Conservation (phyloP, 2,888 invertebrate species). For the Hemicrepidius hirtus region DNA sequence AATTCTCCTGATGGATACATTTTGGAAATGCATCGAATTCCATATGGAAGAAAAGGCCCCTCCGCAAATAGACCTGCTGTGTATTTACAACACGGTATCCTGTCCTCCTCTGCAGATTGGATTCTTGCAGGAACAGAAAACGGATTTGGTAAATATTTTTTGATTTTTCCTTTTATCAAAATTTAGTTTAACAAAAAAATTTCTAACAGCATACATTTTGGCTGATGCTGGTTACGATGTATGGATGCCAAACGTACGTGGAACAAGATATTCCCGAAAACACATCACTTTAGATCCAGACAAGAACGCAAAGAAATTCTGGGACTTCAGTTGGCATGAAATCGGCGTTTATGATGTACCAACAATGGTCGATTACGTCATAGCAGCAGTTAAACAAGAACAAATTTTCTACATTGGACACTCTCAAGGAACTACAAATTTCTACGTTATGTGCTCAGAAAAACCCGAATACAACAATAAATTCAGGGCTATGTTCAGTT, state of each 20-base stretch:
- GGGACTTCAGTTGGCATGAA: constrained; percentile 84
- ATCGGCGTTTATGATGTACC: constrained; percentile 88
- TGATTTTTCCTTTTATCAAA: too few species aligned
- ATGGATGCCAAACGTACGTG: constrained; percentile 78
- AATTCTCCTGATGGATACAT: constrained; percentile 77
- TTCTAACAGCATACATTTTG: constrained; percentile 71
- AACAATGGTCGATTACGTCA: constrained; percentile 85
- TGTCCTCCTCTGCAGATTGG: constrained; percentile 75
- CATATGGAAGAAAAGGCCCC: constrained; percentile 66
- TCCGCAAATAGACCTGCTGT: constrained; percentile 64
- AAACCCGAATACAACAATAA: constrained; percentile 81
- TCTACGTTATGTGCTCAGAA: constrained; percentile 80
- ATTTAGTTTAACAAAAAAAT: neutral
- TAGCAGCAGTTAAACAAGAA: constrained; percentile 74
- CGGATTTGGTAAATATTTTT: neutral
- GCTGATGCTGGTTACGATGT: constrained; percentile 71
- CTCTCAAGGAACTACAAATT: constrained; percentile 84
- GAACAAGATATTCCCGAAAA: constrained; percentile 75
- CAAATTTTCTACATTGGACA: constrained; percentile 87
- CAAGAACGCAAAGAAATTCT: constrained; percentile 58
- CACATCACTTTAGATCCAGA: constrained; percentile 69
- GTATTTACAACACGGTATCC: constrained; percentile 75
- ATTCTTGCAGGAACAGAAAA: constrained; percentile 71
- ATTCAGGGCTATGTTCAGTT: constrained; percentile 79
- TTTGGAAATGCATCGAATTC: constrained; percentile 75